Evolutionary conservation across 2,797 vertebrate genomes (phyloP).

Genomic region (Lagodon rhomboides): DNA sequence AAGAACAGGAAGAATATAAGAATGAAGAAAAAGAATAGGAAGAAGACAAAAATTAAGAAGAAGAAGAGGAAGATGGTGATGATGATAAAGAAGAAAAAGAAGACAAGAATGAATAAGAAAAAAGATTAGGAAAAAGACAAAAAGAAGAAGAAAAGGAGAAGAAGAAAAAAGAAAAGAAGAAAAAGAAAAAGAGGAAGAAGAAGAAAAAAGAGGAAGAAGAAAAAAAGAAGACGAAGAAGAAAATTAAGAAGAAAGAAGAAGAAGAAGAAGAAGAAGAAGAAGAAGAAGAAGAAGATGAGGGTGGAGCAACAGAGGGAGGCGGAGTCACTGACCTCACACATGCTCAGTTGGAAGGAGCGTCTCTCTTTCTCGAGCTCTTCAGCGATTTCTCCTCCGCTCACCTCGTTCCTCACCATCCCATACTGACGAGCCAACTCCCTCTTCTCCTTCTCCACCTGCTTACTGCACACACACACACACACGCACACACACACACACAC

Average conservation of each 20-base stretch:
- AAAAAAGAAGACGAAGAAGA: not conserved
- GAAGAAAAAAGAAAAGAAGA: not conserved
- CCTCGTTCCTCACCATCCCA: constrained; percentile 88
- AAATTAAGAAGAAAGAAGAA: not conserved
- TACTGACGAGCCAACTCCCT: constrained; percentile 89
- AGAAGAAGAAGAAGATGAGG: not conserved
- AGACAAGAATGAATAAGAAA: not conserved
- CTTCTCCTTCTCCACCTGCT: constrained; percentile 92
- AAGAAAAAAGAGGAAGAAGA: not conserved
- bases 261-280: not conserved
- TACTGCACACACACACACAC: constrained; percentile 71
- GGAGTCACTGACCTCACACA: constrained; percentile 82
- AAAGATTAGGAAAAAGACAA: not conserved
- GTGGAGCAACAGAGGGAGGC: not conserved
- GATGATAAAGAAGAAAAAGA: not conserved
- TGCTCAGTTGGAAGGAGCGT: constrained; percentile 90
- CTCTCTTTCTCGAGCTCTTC: constrained; percentile 91
- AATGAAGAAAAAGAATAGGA: too few species aligned
- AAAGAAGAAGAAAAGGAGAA: not conserved
- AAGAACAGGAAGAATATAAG: too few species aligned
- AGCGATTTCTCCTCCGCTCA: constrained; percentile 88
- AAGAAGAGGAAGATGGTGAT: not conserved
- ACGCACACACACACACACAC: constrained; percentile 12
- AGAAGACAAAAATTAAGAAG: too few species aligned
- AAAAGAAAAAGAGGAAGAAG: not conserved